Conservation (phyloP, 2,113 vertebrate genomes). For the Rynchops niger region DNA sequence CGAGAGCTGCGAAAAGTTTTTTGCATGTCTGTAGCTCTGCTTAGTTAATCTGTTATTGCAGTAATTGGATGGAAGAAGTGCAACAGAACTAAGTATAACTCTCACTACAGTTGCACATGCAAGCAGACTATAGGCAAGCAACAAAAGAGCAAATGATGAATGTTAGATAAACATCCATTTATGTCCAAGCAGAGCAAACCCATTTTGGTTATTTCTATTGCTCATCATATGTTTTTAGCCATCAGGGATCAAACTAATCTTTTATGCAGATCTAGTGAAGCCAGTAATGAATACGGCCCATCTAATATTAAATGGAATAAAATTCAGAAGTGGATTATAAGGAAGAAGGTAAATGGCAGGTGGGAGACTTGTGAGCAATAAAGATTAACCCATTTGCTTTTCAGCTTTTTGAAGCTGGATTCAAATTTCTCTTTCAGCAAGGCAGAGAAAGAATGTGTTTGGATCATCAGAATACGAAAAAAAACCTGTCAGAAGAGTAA, state of each 20-base stretch:
- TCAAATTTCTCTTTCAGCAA: neutral
- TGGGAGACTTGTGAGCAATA: neutral
- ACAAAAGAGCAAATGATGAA: neutral
- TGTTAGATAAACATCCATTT: neutral
- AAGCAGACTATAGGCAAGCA: neutral
- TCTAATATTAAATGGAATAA: neutral
- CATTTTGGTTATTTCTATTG: neutral
- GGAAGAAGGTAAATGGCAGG: neutral
- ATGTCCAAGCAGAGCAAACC: neutral
- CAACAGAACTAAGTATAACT: neutral
- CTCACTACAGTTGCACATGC: neutral
- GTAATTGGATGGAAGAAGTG: neutral
- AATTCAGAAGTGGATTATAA: neutral
- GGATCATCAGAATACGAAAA: neutral
- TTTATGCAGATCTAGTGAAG: neutral
- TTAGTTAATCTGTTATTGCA: neutral
- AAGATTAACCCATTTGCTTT: conserved; percentile 5
- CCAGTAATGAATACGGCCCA: neutral
- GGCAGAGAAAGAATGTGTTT: neutral
- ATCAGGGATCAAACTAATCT: neutral
- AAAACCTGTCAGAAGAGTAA: neutral
- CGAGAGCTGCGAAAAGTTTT: neutral
- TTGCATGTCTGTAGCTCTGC: neutral
- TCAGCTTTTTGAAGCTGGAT: neutral
- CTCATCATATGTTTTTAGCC: neutral